Evolutionary conservation across 2,797 vertebrate species (phyloP).

Genomic region (Acrossocheilus fasciatus): DNA sequence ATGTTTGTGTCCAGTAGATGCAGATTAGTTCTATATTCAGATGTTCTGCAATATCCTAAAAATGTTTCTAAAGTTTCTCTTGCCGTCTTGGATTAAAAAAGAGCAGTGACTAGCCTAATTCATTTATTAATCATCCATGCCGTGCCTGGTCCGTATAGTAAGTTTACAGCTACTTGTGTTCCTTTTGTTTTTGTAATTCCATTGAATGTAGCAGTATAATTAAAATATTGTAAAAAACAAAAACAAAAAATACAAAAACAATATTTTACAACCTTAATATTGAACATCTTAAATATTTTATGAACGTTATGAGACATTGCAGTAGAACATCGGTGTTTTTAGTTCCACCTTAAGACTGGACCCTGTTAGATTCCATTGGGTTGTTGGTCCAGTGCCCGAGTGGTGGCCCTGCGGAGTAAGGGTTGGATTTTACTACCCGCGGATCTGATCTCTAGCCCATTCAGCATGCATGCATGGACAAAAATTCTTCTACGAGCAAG

Average conservation of each 20-base stretch:
- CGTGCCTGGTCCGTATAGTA: background rate
- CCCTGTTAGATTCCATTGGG: background rate
- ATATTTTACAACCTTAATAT: background rate
- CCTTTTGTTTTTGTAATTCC: background rate
- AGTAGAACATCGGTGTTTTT: background rate
- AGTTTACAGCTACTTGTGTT: background rate
- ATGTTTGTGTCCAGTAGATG: background rate
- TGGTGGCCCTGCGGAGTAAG: background rate
- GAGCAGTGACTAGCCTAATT: background rate
- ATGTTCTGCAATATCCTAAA: background rate
- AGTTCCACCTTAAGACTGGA: constrained; percentile 37
- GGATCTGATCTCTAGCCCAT: background rate
- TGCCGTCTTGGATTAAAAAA: background rate
- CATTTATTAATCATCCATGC: background rate
- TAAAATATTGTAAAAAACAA: background rate
- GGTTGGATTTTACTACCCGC: constrained; percentile 7
- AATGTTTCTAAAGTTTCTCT: background rate
- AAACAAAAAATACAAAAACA: background rate
- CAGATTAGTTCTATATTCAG: background rate
- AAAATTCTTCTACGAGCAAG: no score
- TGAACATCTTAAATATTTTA: background rate
- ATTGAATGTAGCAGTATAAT: background rate
- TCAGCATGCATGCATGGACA: background rate
- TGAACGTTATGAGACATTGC: background rate
- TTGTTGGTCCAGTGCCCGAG: constrained; percentile 21